phyloP scores from a whole-genome alignment of 2,888 invertebrate species.

The Pteria penguin region DNA sequence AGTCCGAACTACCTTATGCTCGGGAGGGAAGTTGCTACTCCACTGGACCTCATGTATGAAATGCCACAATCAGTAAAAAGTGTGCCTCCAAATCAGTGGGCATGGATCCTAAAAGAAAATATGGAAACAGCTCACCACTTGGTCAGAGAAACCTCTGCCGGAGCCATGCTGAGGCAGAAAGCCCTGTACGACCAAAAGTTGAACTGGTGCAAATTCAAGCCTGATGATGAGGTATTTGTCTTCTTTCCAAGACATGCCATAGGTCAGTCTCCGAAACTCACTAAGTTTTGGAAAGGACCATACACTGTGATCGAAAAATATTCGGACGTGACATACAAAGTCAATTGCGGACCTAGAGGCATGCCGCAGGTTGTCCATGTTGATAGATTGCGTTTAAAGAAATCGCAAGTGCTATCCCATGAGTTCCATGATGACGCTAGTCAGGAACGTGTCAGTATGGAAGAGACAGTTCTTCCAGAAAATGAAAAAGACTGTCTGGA shows the following conservation, averaged over 20 bases:
- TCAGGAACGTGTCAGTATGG: not conserved
- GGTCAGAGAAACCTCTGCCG: not conserved
- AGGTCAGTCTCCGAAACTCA: not conserved
- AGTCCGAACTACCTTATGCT: too few relatives aligned
- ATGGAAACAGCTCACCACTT: not conserved
- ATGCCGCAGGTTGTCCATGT: not conserved
- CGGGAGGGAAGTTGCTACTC: too few relatives aligned
- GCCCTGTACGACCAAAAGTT: not conserved
- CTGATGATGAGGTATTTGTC: not conserved
- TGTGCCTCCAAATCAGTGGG: not conserved
- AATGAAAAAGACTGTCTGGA: not conserved
- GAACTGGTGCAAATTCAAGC: not conserved
- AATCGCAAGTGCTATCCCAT: not conserved
- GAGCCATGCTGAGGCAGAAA: conserved; percentile 1
- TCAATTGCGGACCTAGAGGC: not conserved
- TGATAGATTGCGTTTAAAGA: conserved; percentile 1
- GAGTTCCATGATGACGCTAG: not conserved
- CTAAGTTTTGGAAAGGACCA: not conserved
- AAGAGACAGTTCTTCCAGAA: too few relatives aligned
- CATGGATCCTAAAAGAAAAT: not conserved
- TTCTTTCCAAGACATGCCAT: not conserved
- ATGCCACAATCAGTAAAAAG: not conserved
- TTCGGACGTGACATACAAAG: not conserved
- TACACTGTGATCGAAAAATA: not conserved
- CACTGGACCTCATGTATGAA: not conserved